Base-by-base conservation (phyloP, 1,140 invertebrate species). In the Orius insidiosus region DNA sequence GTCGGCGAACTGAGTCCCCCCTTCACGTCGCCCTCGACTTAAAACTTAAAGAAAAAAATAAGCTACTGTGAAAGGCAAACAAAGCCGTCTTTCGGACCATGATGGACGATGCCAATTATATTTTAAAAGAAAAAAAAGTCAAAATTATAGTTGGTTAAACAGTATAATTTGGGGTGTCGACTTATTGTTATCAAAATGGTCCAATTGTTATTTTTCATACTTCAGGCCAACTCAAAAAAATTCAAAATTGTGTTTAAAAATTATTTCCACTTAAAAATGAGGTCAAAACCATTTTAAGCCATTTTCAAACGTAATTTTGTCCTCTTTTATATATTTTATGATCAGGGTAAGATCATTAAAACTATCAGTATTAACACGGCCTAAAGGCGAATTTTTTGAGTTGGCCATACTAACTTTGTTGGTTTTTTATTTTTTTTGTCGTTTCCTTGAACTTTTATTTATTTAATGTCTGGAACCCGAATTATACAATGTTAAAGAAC, bases 161-260 rank as follows among this genome's bases (percentile, higher is more conserved):
- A 33, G 39, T 47, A 47, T 47, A 47, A 47, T 47, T 47, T 47
- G 45, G 34, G 45, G 36, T 15, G 15, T 45, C 9, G 13, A 38
- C 11, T 34, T 18, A 33, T 18, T 18, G 40, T 18, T 42, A 42
- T 42, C 18, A 18, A 19, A 42, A 30, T 24, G 40, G 40, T 42
- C 40, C 40, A 42, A 42, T 42, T 42, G 40, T 42, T 42, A 19
- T 24, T 24, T 7, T 24, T 7, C n/a, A n/a, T n/a, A n/a, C n/a
- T n/a, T n/a, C n/a, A n/a, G 9, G 9, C 15, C 24, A 16, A 19
- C 24, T 18, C 5, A n/a, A 11, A 11, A 36, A 36, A 3, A 36
- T 11, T 11, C n/a, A 36, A 36, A 36, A 36, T 33, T 33, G 18
- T 3, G 14, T 40, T 16, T 9, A 7, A 15, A 39, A 10, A 5